A percentile compares a stretch with the other conserved stretches of the same genome.
Evolutionary conservation across 2,888 invertebrate genomes (phyloP).

Genomic region (Rutpela maculata): DNA sequence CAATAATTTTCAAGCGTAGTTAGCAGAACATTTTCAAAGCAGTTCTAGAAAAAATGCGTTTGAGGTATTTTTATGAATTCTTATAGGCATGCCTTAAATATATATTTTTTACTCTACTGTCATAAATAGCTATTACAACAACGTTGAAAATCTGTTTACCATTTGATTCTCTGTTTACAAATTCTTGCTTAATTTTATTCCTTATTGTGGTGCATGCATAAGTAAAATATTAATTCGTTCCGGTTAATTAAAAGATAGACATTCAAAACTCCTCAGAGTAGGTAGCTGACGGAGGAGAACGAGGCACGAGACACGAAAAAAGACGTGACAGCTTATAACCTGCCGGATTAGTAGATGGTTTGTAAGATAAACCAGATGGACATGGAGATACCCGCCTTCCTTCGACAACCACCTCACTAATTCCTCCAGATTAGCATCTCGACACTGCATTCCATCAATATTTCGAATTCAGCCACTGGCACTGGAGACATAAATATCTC

Average conservation of each 20-base stretch:
- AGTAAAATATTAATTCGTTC: conserved; percentile 19
- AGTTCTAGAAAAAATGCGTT: too few species aligned
- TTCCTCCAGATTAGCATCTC: conserved; percentile 46
- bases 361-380: conserved; percentile 51
- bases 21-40: too few species aligned
- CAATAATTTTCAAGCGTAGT: too few species aligned
- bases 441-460: conserved; percentile 47
- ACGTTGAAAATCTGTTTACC: too few species aligned
- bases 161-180: too few species aligned
- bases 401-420: conserved; percentile 46
- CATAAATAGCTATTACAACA: too few species aligned
- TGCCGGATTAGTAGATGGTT: conserved; percentile 56
- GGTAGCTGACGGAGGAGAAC: conserved; percentile 36
- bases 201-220: not conserved
- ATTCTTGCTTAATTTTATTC: too few species aligned
- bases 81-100: too few species aligned
- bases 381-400: conserved; percentile 48
- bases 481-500: conserved; percentile 28
- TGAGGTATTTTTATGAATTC: too few species aligned
- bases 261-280: conserved; percentile 29
- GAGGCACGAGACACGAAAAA: conserved; percentile 49
- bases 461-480: conserved; percentile 42
- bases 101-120: too few species aligned
- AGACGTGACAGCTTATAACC: conserved; percentile 52
- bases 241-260: conserved; percentile 28